Conservation (phyloP, 2,113 vertebrate species). For the Salvelinus alpinus region DNA sequence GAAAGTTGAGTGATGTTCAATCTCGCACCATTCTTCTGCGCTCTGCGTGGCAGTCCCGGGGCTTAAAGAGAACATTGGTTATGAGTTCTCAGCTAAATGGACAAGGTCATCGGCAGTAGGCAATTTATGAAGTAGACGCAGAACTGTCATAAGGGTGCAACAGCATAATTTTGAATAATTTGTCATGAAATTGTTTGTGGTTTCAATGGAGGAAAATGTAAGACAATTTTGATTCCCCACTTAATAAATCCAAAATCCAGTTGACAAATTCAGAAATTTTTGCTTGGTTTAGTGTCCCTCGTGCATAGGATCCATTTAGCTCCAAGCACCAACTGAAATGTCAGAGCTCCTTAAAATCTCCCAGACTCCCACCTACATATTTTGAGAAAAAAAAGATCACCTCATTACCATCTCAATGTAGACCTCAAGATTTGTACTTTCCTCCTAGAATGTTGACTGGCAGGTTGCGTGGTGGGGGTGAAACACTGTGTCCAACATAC, state of each 20-base stretch:
- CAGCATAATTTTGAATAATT: neutral
- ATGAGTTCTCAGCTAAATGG: neutral
- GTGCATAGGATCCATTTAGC: neutral
- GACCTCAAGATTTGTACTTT: slow-evolving; percentile 8
- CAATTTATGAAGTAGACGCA: neutral
- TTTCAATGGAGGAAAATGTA: neutral
- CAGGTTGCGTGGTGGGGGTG: neutral
- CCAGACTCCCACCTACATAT: slow-evolving; percentile 8
- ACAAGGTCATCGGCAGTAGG: neutral
- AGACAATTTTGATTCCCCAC: neutral
- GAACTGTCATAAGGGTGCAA: neutral
- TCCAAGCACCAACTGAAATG: neutral
- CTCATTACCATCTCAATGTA: slow-evolving; percentile 15
- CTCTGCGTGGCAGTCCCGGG: too few species aligned
- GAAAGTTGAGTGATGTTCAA: too few species aligned
- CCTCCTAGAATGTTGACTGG: neutral
- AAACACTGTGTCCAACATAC: slow-evolving; percentile 39
- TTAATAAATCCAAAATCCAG: neutral
- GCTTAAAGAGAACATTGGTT: too few species aligned
- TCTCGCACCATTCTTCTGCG: too few species aligned
- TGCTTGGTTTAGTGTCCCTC: neutral
- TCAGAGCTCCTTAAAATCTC: slow-evolving; percentile 10
- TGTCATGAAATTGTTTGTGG: neutral
- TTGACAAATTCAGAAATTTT: neutral
- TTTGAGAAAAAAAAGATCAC: neutral